Percentiles rank a stretch among this genome's conserved stretches.
These are phyloP conservation scores for Rattus norvegicus DNA, from an alignment of 2,113 vertebrate species.

Conservation along the genomic window DNA sequence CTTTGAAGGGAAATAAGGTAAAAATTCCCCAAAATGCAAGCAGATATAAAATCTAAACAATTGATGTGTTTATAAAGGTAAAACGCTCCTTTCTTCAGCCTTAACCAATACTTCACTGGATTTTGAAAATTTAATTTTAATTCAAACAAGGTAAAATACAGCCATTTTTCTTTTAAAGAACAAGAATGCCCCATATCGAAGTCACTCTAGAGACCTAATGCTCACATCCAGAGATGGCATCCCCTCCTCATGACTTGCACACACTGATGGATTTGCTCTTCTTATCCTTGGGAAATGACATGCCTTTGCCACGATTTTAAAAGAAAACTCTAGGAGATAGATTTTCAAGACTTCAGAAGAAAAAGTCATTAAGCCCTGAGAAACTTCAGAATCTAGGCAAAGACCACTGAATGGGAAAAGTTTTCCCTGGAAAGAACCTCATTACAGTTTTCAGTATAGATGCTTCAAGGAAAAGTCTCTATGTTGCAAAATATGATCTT, in stretches of 20 bases:
- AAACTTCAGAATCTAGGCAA: slow-evolving; percentile 51
- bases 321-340: slow-evolving; percentile 50
- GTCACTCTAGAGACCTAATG: slow-evolving; percentile 10
- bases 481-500: slow-evolving; percentile 41
- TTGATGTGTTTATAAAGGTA: neutral
- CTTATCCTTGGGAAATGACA: slow-evolving; percentile 61
- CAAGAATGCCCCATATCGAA: neutral
- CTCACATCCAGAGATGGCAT: neutral
- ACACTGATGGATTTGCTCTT: slow-evolving; percentile 34
- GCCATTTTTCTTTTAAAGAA: neutral
- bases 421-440: slow-evolving; percentile 57
- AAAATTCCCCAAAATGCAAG: neutral
- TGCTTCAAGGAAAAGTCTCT: slow-evolving; percentile 52
- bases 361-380: slow-evolving; percentile 56
- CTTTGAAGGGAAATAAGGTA: neutral
- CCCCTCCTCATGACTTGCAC: slow-evolving; percentile 30
- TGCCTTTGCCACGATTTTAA: slow-evolving; percentile 62
- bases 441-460: slow-evolving; percentile 54
- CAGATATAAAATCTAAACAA: neutral
- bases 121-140: slow-evolving; percentile 24
- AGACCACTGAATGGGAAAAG: slow-evolving; percentile 50
- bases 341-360: slow-evolving; percentile 62
- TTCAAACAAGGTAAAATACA: slow-evolving; percentile 34
- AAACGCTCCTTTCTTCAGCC: neutral
- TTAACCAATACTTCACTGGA: neutral